These are phyloP conservation scores for Chloroclysta siterata DNA, from an alignment of 2,888 invertebrate species.

Conservation along the genomic window DNA sequence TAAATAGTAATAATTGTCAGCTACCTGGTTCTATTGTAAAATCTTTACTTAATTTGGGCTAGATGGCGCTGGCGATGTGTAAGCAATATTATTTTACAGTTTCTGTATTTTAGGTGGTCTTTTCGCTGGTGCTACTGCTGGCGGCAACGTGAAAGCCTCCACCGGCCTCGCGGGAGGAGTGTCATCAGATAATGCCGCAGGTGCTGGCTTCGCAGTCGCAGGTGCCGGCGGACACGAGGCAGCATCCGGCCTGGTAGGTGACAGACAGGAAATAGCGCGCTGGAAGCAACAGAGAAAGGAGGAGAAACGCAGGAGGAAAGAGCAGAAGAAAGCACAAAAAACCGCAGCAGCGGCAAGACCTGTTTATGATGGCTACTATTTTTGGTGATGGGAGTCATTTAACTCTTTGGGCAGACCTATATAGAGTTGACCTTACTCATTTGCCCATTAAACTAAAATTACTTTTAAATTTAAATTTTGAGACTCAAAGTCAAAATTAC, in stretches of 20 bases:
- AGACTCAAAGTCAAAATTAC: background rate
- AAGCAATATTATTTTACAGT: background rate
- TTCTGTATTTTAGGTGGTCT: conserved; percentile 68
- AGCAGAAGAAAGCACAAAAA: conserved; percentile 49
- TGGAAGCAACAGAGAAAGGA: conserved; percentile 54
- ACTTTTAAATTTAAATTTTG: no score
- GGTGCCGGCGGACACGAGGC: conserved; percentile 67
- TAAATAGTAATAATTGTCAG: no score
- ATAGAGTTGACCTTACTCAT: background rate
- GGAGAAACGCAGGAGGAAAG: conserved; percentile 53
- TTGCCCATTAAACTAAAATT: background rate
- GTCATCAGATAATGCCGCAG: conserved; percentile 63
- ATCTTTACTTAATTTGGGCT: no score
- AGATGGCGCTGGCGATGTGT: no score
- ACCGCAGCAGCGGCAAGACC: conserved; percentile 26
- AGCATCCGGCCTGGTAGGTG: conserved; percentile 70
- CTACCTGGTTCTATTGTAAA: no score
- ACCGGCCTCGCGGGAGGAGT: conserved; percentile 82
- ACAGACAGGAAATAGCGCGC: conserved; percentile 49
- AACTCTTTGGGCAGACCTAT: background rate
- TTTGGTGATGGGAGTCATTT: conserved; percentile 21
- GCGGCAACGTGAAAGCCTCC: conserved; percentile 79
- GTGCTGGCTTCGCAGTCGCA: conserved; percentile 72
- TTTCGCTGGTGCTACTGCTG: conserved; percentile 86
- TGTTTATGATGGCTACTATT: conserved; percentile 9